Evolutionary conservation across 1,140 invertebrate species (phyloP).

Genomic region (Drosophila ambigua): DNA sequence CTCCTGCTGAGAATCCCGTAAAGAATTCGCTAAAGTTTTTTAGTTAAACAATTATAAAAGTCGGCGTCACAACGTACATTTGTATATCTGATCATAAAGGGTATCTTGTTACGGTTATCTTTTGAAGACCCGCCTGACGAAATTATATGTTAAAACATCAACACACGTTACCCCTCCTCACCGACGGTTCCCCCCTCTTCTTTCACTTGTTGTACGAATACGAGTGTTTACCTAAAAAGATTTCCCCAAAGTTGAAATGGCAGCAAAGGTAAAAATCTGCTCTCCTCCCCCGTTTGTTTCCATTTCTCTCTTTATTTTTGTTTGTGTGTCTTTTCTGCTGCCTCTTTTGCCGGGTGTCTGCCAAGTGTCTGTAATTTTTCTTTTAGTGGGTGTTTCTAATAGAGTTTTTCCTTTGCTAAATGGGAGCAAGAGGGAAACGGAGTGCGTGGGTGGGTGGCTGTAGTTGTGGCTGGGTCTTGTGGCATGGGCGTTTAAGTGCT

Average conservation of each 20-base stretch:
- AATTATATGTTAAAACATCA: conserved; percentile 70
- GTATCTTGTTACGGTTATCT: conserved; percentile 4
- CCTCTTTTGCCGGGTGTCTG: conserved; percentile 43
- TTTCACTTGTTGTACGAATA: conserved; percentile 3
- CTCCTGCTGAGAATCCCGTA: too few species aligned
- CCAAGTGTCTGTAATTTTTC: conserved; percentile 76
- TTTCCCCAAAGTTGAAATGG: conserved; percentile 38
- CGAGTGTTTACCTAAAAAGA: conserved; percentile 41
- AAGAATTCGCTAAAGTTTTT: too few species aligned
- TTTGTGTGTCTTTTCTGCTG: conserved; percentile 39
- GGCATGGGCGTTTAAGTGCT: conserved; percentile 54
- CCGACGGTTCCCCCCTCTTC: neutral
- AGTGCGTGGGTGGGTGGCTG: conserved; percentile 8
- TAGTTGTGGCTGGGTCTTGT: conserved; percentile 24
- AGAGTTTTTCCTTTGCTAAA: conserved; percentile 55
- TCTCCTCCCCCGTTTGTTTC: neutral
- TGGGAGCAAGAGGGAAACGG: neutral
- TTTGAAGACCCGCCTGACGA: conserved; percentile 55
- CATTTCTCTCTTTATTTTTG: conserved; percentile 9
- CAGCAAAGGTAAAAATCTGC: conserved; percentile 4
- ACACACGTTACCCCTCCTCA: conserved; percentile 1
- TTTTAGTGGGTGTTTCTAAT: conserved; percentile 69
- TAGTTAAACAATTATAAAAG: too few species aligned
- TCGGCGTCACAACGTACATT: too few species aligned
- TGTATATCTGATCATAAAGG: too few species aligned